Evolutionary conservation across 2,888 invertebrate genomes (phyloP), one percentile per base, ranked within the genome.

Genomic region (Tinea semifulvella): DNA sequence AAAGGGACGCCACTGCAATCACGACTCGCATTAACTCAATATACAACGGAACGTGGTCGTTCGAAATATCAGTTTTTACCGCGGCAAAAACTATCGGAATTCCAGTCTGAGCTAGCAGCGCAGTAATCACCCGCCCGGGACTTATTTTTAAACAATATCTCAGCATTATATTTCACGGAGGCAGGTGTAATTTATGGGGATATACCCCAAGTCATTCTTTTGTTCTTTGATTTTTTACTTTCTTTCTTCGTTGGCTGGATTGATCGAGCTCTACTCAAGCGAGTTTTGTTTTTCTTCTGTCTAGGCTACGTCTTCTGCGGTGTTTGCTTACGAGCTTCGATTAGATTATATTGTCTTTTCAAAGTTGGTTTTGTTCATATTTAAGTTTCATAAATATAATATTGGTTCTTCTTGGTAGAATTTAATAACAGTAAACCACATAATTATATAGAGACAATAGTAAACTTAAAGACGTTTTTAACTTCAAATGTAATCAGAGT

Each of bases 71-170:
- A 73, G 69, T 75, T 79, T 79, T 79, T 77, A 74, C 68, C 55
- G 68, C 55, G 68, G 80, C 75, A 79, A 80, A 80, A 79, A 77
- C 77, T 77, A 73, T 77, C 55, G 76, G 77, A 71, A 79, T 80
- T 73, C 63, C 65, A 65, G 69, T 70, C 67, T 66, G 68, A 67
- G 71, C 65, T 68, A 65, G 69, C 65, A 60, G 65, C 60, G 56
- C 61, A 59, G 72, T 71, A 75, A 77, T 77, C 75, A 72, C 65
- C 58, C 64, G 65, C 59, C 50, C 56, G 70, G 63, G 71, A 69
- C 66, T 64, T 65, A 66, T 67, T 73, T 70, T 75, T 74, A 73
- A 76, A 75, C 73, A 75, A 73, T 77, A 74, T 73, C 65, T 62
- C 54, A 56, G 61, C 65, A 72, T 68, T 74, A 65, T 71, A 68